Evolutionary conservation across 2,888 invertebrate species (phyloP), one percentile per base, ranked within the genome.

Genomic region (Tanypteryx hageni): DNA sequence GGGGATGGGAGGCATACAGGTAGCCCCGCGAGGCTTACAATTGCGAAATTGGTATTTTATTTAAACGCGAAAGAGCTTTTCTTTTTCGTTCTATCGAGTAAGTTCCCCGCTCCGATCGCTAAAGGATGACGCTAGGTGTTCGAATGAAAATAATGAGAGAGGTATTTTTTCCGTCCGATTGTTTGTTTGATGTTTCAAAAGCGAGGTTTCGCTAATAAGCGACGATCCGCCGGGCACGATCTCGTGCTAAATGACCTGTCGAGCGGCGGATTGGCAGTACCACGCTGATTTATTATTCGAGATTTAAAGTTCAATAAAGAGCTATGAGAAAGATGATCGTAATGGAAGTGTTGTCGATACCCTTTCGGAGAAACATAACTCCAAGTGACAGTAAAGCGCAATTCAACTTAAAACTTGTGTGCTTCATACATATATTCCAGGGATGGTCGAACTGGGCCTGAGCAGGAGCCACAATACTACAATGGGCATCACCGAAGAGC

Each of bases 131-230:
- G 76, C 18, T 22, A 7, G 27, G 76, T 22, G 44, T 44, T 44
- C 22, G 27, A 76, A 22, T 22, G 76, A 76, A 76, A 76, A 76
- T 76, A 76, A 76, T 22, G 76, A 76, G 76, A 0, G 10, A 44
- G 44, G 5, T 9, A 68, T 22, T 68, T n/a, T 68, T 68, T 68
- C 76, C 27, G 27, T 2, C 22, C 22, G 76, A 76, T 76, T 27
- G 76, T 76, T 76, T 76, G 76, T 76, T 76, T 27, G 76, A 27
- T 44, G 44, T 44, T 44, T 44, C 44, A 27, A 76, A 76, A 76
- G 76, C 76, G 76, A 76, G 13, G 76, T 27, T 76, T 76, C 76
- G 76, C 76, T 76, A 76, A 76, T 27, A 76, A 76, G 22, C 27
- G 76, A 5, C 27, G 76, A 76, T 76, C 27, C 27, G 9, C 76